phyloP scores from a whole-genome alignment of 2,113 vertebrate genomes.

The Gadus chalcogrammus region DNA sequence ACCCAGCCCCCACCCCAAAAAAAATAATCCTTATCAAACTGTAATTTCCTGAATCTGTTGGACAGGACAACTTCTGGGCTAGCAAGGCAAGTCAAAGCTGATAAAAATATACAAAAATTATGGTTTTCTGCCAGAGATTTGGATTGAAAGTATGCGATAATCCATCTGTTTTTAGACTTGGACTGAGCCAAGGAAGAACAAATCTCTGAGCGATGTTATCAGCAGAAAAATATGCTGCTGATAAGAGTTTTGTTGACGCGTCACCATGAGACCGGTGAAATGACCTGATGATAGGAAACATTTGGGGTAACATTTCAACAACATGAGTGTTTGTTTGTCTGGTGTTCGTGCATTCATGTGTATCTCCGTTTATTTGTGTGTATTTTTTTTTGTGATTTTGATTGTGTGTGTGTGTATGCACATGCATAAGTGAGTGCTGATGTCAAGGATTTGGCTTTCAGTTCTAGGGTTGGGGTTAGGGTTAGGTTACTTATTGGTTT shows the following conservation, averaged over 20 bases:
- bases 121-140: slow-evolving; percentile 51
- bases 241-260: background rate
- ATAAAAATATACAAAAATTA: slow-evolving; percentile 25
- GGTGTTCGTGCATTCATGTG: no score
- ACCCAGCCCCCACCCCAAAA: background rate
- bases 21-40: slow-evolving; percentile 58
- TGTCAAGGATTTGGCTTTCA: no score
- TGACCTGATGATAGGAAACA: no score
- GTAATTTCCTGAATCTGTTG: slow-evolving; percentile 67
- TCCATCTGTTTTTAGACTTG: slow-evolving; percentile 43
- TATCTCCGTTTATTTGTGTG: no score
- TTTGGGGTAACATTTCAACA: no score
- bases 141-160: slow-evolving; percentile 51
- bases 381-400: no score
- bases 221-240: slow-evolving; percentile 35
- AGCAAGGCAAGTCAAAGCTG: slow-evolving; percentile 39
- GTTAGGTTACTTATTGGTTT: no score
- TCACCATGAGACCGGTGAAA: background rate
- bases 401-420: no score
- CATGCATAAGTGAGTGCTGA: no score
- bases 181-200: slow-evolving; percentile 1
- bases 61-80: slow-evolving; percentile 38
- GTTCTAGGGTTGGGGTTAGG: no score
- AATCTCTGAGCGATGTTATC: slow-evolving; percentile 44
- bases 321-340: no score